A percentile compares a stretch with the other conserved stretches of the same genome.
phyloP scores from a whole-genome alignment of 2,888 invertebrate species.

The Caenorhabditis sp. region DNA sequence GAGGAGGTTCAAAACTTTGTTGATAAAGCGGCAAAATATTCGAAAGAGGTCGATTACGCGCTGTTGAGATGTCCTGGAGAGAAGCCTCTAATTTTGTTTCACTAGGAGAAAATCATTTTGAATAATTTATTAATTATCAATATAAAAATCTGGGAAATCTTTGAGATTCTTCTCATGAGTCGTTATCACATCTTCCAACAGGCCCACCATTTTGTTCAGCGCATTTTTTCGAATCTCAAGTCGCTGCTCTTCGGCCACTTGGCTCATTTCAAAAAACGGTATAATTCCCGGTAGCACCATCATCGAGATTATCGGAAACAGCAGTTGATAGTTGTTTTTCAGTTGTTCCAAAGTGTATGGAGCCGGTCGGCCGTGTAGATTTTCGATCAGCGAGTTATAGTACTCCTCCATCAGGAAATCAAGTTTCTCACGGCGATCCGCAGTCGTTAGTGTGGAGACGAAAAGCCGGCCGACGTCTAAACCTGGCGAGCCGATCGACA shows the following conservation, averaged over 20 bases:
- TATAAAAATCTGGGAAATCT: constrained; percentile 30
- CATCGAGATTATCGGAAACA: background rate
- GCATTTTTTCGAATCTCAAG: constrained; percentile 6
- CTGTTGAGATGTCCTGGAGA: background rate
- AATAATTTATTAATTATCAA: too few relatives aligned
- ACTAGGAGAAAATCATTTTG: background rate
- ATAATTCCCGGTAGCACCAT: background rate
- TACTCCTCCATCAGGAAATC: constrained; percentile 24
- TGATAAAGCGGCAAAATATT: background rate
- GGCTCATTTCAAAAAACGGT: background rate
- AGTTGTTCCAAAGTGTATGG: constrained; percentile 30
- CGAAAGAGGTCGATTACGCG: background rate
- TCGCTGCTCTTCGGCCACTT: constrained; percentile 4
- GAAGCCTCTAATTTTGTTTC: background rate
- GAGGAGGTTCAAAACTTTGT: background rate
- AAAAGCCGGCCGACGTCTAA: background rate
- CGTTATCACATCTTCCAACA: constrained; percentile 23
- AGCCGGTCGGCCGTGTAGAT: constrained; percentile 17
- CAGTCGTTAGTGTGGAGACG: background rate
- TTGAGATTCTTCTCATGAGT: constrained; percentile 24
- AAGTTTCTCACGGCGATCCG: constrained; percentile 21
- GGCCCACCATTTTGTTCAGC: constrained; percentile 28
- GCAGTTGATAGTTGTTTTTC: constrained; percentile 1
- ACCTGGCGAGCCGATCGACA: background rate
- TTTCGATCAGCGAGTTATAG: constrained; percentile 23